A percentile compares a stretch with the other conserved stretches of the same genome.
These are phyloP conservation scores for Cynopterus sphinx DNA, from an alignment of 2,797 vertebrate genomes.

Conservation along the genomic window DNA sequence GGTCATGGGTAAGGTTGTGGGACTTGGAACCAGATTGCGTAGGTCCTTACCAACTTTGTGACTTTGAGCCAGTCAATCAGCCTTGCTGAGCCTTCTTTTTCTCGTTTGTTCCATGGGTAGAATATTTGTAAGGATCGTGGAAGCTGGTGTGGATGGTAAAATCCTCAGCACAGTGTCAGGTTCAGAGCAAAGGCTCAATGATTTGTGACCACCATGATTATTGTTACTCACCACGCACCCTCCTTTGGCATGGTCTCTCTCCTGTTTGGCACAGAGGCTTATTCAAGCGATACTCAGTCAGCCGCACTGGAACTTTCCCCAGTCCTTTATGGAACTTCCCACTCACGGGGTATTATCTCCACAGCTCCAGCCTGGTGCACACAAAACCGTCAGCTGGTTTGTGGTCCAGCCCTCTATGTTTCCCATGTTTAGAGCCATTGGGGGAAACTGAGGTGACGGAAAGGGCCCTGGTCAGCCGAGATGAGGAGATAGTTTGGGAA, in stretches of 20 bases:
- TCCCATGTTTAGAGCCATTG: not conserved
- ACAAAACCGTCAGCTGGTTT: not conserved
- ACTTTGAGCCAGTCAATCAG: not conserved
- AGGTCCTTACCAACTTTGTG: not conserved
- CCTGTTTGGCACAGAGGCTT: not conserved
- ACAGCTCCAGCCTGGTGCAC: not conserved
- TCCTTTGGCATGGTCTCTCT: not conserved
- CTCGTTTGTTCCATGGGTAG: not conserved
- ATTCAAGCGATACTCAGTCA: not conserved
- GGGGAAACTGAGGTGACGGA: slow-evolving; percentile 25
- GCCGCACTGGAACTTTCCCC: not conserved
- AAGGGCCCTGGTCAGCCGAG: not conserved
- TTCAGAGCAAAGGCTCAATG: not conserved
- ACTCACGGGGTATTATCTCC: not conserved
- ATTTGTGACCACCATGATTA: not conserved
- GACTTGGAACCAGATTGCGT: not conserved
- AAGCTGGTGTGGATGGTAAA: not conserved
- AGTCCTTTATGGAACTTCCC: not conserved
- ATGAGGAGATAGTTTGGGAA: slow-evolving; percentile 46
- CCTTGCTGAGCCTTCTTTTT: not conserved
- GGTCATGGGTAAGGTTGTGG: not conserved
- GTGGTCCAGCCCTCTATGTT: not conserved
- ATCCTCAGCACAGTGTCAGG: not conserved
- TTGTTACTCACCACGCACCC: not conserved
- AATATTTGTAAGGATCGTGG: not conserved